phyloP scores from a whole-genome alignment of 2,113 vertebrate species.

The Pelvicachromis taeniatus region DNA sequence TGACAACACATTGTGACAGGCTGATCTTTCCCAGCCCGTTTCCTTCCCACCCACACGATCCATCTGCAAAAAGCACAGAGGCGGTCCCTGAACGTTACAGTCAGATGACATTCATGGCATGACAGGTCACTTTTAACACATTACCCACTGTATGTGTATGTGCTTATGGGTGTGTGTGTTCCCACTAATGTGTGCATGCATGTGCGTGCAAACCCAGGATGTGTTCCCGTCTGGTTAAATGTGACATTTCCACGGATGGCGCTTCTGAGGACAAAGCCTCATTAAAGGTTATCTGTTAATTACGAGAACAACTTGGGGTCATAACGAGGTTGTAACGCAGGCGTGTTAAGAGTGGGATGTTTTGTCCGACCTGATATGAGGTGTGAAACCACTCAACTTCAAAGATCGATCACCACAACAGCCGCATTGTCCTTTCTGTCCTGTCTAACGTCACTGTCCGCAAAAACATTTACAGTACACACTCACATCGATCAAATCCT shows the following conservation, averaged over 20 bases:
- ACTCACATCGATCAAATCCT: not conserved
- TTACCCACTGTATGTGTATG: not conserved
- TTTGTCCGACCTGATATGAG: not conserved
- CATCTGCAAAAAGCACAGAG: constrained; percentile 43
- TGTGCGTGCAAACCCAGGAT: constrained; percentile 8
- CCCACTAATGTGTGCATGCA: not conserved
- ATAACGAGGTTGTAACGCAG: constrained; percentile 7
- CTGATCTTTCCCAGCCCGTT: constrained; percentile 50
- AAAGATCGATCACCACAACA: not conserved
- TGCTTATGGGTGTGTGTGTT: not conserved
- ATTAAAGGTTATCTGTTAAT: constrained; percentile 81
- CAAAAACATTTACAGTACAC: not conserved
- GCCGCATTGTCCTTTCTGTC: not conserved
- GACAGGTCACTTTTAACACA: constrained; percentile 51
- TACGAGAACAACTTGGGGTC: constrained; percentile 62
- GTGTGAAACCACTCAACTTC: not conserved
- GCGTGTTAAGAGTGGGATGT: not conserved
- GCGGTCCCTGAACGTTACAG: constrained; percentile 35
- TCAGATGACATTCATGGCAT: constrained; percentile 65
- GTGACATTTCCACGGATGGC: constrained; percentile 67
- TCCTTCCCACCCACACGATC: constrained; percentile 34
- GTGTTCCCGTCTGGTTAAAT: constrained; percentile 46
- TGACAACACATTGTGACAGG: constrained; percentile 46
- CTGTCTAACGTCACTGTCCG: not conserved
- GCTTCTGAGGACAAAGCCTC: constrained; percentile 51